A percentile compares a stretch with the other conserved stretches of the same genome.
Conservation (phyloP, 2,113 vertebrate genomes). For the Sula dactylatra region DNA sequence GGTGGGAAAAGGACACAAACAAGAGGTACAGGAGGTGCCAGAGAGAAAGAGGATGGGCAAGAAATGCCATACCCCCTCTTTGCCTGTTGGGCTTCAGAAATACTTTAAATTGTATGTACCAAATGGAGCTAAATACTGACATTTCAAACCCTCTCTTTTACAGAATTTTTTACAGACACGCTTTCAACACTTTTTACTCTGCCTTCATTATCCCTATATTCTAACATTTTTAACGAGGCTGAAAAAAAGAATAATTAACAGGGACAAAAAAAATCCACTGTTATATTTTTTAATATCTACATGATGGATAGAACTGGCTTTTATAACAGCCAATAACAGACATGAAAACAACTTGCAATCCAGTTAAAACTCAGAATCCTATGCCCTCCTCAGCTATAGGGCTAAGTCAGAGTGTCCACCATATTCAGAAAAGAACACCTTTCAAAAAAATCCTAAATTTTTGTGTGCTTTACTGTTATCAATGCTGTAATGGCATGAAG, state of each 20-base stretch:
- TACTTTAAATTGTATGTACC: not conserved
- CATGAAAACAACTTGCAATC: not conserved
- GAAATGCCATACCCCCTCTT: not conserved
- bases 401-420: not conserved
- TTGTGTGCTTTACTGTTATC: not conserved
- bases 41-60: not conserved
- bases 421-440: not conserved
- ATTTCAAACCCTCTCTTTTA: not conserved
- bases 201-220: not conserved
- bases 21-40: not conserved
- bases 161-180: not conserved
- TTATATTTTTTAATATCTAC: not conserved
- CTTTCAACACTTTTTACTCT: not conserved
- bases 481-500: not conserved
- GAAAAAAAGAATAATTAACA: not conserved
- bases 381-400: not conserved
- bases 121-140: not conserved
- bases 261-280: not conserved
- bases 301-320: not conserved
- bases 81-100: not conserved
- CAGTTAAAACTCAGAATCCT: not conserved
- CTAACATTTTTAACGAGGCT: not conserved
- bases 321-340: not conserved
- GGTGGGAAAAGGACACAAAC: not conserved
- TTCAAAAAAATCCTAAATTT: not conserved